Percentiles rank a stretch among this genome's conserved stretches.
Conservation (phyloP, 2,797 vertebrate species). For the Malurus leucopterus region DNA sequence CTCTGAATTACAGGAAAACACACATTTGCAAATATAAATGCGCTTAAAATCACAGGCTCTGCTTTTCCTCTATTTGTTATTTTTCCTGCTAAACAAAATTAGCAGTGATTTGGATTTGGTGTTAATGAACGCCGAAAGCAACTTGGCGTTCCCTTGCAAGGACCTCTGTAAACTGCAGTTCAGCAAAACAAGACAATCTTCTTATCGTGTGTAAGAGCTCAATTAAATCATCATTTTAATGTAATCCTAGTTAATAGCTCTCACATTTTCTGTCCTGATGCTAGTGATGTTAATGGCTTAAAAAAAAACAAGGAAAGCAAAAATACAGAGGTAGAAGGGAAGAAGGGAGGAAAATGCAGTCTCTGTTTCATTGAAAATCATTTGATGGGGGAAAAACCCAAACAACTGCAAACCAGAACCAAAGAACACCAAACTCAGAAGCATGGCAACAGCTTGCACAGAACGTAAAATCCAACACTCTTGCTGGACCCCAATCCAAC, state of each 20-base stretch:
- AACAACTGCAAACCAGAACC: neutral
- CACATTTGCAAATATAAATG: neutral
- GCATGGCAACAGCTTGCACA: neutral
- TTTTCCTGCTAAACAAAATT: neutral
- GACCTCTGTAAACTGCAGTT: neutral
- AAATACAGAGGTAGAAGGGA: neutral
- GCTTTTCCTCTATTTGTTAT: neutral
- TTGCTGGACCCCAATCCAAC: neutral
- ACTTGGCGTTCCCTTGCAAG: neutral
- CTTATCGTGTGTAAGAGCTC: neutral
- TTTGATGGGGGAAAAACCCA: fast-evolving
- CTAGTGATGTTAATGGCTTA: neutral
- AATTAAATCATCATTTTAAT: constrained; percentile 27
- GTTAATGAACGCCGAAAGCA: neutral
- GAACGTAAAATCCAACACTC: neutral
- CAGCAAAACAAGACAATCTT: constrained; percentile 11
- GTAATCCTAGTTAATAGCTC: constrained; percentile 1
- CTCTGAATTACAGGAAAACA: neutral
- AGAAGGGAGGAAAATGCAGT: neutral
- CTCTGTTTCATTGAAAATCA: neutral
- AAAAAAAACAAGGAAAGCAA: neutral
- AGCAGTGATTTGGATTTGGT: neutral
- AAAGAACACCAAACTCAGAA: neutral
- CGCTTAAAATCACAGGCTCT: neutral
- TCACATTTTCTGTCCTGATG: neutral